Evolutionary conservation across 2,888 invertebrate species (phyloP).

Genomic region (Oscheius sp.): DNA sequence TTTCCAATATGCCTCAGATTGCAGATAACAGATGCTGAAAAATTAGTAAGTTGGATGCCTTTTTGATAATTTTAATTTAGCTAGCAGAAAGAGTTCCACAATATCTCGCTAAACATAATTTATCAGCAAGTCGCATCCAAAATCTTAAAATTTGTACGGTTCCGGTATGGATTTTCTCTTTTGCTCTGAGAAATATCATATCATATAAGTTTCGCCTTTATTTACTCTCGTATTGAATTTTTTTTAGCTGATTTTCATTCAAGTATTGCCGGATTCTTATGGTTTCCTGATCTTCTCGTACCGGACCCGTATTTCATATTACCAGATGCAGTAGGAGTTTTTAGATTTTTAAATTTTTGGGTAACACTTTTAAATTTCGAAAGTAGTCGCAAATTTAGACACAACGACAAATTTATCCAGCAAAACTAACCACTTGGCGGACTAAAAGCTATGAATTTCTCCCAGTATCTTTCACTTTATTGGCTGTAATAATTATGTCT

Average conservation of each 20-base stretch:
- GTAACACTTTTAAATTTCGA: slow-evolving; percentile 33
- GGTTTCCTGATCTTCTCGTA: slow-evolving; percentile 59
- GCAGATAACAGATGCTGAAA: slow-evolving; percentile 53
- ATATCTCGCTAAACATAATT: slow-evolving; percentile 49
- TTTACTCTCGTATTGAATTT: not conserved
- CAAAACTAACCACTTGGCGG: slow-evolving; percentile 45
- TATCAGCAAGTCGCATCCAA: slow-evolving; percentile 61
- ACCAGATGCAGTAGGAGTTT: slow-evolving; percentile 59
- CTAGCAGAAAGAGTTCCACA: slow-evolving; percentile 43
- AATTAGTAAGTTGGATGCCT: slow-evolving; percentile 33
- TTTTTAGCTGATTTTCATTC: slow-evolving; percentile 63
- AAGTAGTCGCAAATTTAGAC: slow-evolving; percentile 40
- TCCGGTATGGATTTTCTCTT: slow-evolving; percentile 66
- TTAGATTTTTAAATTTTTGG: slow-evolving; percentile 65
- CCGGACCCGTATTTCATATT: slow-evolving; percentile 66
- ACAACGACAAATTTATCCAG: slow-evolving; percentile 64
- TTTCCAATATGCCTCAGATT: slow-evolving; percentile 61
- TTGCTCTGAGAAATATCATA: slow-evolving; percentile 63
- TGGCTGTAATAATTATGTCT: slow-evolving; percentile 62
- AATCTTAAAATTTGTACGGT: slow-evolving; percentile 64
- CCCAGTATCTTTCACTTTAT: slow-evolving; percentile 59
- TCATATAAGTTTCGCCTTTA: slow-evolving; percentile 35
- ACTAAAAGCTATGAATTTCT: slow-evolving; percentile 58
- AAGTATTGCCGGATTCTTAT: slow-evolving; percentile 55
- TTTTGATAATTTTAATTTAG: slow-evolving; percentile 29